Percentiles rank a stretch among this genome's conserved stretches.
These are phyloP conservation scores for Synanthedon vespiformis DNA, from an alignment of 2,888 invertebrate genomes.

Conservation along the genomic window DNA sequence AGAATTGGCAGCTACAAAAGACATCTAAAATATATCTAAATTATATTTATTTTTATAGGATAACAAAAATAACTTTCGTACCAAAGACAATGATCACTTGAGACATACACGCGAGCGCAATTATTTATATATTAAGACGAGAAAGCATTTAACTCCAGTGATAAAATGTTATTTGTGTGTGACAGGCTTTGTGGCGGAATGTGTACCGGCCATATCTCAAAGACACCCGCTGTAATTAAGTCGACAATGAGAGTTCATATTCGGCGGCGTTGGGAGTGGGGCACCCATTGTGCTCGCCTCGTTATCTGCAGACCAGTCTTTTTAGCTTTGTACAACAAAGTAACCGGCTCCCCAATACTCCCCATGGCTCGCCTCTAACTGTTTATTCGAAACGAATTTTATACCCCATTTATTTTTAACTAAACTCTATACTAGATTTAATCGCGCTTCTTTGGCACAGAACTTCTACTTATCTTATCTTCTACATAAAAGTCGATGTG, in stretches of 20 bases:
- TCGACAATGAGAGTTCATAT: constrained; percentile 65
- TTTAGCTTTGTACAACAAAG: constrained; percentile 33
- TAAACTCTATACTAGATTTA: no score
- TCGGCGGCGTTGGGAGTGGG: constrained; percentile 37
- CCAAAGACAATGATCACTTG: not conserved
- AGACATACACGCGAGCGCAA: constrained; percentile 15
- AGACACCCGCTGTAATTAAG: constrained; percentile 64
- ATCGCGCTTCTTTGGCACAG: no score
- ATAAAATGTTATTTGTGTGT: constrained; percentile 61
- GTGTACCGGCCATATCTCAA: constrained; percentile 54
- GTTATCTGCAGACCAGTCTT: constrained; percentile 60
- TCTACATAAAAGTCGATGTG: no score
- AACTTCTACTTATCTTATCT: no score
- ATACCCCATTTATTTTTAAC: not conserved
- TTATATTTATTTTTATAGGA: no score
- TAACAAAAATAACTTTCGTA: not conserved
- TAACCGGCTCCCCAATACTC: not conserved
- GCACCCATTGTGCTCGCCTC: constrained; percentile 42
- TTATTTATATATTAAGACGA: constrained; percentile 37
- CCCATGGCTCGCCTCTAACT: not conserved
- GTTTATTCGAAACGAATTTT: not conserved
- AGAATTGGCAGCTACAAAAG: no score
- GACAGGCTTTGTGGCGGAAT: constrained; percentile 51
- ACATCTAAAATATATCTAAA: no score
- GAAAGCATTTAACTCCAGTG: constrained; percentile 35